Evolutionary conservation across 2,888 invertebrate genomes (phyloP).

Genomic region (Trachelus iudaicus): DNA sequence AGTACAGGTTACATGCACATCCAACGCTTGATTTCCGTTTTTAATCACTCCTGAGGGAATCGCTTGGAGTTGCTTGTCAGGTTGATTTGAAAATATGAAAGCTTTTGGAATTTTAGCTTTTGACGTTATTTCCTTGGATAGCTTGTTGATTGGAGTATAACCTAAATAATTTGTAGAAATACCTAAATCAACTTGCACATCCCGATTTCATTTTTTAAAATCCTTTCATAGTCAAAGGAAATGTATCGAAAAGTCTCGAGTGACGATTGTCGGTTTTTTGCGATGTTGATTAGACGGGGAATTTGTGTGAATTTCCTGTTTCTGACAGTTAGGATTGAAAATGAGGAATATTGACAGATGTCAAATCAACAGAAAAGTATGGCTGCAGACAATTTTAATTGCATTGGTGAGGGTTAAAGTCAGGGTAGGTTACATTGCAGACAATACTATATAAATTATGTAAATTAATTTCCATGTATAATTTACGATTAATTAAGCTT

Average conservation of each 20-base stretch:
- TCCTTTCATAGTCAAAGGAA: too few relatives aligned
- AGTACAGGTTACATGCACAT: constrained; percentile 18
- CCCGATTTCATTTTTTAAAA: neutral
- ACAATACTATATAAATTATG: too few relatives aligned
- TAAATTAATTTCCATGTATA: too few relatives aligned
- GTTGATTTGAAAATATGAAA: neutral
- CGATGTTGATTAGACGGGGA: too few relatives aligned
- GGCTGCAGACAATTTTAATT: too few relatives aligned
- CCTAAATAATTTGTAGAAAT: neutral
- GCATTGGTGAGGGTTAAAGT: neutral
- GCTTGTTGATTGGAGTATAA: neutral
- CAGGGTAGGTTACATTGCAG: neutral
- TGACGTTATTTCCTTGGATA: neutral
- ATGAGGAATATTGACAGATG: too few relatives aligned
- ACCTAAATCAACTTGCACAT: neutral
- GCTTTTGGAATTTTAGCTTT: neutral
- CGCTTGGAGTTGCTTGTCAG: constrained; percentile 12
- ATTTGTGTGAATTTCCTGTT: too few relatives aligned
- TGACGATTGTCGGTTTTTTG: too few relatives aligned
- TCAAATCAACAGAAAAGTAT: too few relatives aligned
- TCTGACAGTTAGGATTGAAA: too few relatives aligned
- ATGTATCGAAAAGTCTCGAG: too few relatives aligned
- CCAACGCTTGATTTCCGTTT: constrained; percentile 45
- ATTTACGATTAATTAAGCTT: too few relatives aligned
- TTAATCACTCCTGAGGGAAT: constrained; percentile 43